Conservation (phyloP, 35 echinoderm and acorn worm genomes). For the Patiria miniata region DNA sequence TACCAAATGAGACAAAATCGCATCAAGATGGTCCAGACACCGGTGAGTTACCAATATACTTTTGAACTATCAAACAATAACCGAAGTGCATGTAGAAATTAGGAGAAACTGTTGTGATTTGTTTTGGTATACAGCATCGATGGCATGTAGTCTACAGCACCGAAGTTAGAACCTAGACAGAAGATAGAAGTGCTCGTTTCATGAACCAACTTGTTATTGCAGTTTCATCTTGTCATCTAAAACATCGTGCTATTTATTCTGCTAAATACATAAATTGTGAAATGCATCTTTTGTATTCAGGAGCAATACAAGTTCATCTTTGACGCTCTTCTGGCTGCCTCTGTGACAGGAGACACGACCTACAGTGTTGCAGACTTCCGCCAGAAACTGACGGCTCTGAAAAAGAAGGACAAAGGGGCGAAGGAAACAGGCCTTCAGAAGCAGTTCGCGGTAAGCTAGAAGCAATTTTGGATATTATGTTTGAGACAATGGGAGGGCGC, state of each 20-base stretch:
- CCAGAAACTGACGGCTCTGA: not conserved
- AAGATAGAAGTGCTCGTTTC: too few relatives aligned
- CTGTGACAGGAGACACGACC: slow-evolving; percentile 32
- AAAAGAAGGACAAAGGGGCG: not conserved
- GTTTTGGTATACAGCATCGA: too few relatives aligned
- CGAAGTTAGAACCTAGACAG: too few relatives aligned
- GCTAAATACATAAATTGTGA: too few relatives aligned
- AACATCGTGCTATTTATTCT: too few relatives aligned
- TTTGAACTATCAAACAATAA: not conserved
- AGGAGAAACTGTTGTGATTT: too few relatives aligned
- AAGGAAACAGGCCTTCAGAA: not conserved
- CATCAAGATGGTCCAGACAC: slow-evolving; percentile 51
- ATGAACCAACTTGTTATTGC: too few relatives aligned
- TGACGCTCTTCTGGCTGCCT: slow-evolving; percentile 55
- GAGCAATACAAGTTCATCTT: slow-evolving; percentile 71
- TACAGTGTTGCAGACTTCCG: not conserved
- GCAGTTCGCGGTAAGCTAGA: slow-evolving; percentile 15
- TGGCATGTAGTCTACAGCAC: too few relatives aligned
- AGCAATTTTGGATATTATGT: too few relatives aligned
- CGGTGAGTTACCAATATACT: not conserved
- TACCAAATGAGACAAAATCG: slow-evolving; percentile 31
- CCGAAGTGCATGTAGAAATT: too few relatives aligned
- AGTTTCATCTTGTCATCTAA: too few relatives aligned
- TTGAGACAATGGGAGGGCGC: too few relatives aligned
- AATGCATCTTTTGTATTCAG: slow-evolving; percentile 5